phyloP scores from a whole-genome alignment of 2,113 vertebrate genomes.

The Siphamia tubifer region DNA sequence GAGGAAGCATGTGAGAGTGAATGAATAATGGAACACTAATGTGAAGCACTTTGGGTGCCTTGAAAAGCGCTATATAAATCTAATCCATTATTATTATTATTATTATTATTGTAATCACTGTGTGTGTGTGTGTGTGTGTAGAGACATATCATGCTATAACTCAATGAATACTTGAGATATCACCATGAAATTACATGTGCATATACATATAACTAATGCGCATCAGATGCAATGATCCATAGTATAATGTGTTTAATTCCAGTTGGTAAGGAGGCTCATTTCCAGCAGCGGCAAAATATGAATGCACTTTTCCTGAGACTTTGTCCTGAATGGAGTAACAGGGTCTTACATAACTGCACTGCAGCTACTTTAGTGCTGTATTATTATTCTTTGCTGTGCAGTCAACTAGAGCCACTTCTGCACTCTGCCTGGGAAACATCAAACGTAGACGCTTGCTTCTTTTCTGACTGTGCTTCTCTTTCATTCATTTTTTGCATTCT shows the following conservation, averaged over 20 bases:
- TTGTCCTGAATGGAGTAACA: constrained; percentile 17
- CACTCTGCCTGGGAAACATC: neutral
- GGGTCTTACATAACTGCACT: constrained; percentile 45
- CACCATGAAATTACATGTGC: too few relatives aligned
- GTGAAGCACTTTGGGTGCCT: too few relatives aligned
- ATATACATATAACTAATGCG: too few relatives aligned
- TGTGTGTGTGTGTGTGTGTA: too few relatives aligned
- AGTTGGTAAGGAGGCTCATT: neutral
- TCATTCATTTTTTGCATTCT: neutral
- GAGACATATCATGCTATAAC: too few relatives aligned
- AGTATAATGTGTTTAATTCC: neutral
- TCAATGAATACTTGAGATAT: too few relatives aligned
- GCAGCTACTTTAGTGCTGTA: neutral
- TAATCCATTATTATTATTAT: too few relatives aligned
- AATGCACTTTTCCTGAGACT: constrained; percentile 10
- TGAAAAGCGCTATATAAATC: too few relatives aligned
- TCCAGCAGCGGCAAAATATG: neutral
- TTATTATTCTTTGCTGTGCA: constrained; percentile 1
- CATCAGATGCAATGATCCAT: too few relatives aligned
- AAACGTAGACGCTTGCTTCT: neutral
- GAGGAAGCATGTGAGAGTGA: too few relatives aligned
- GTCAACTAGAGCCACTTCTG: neutral
- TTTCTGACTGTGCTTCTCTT: neutral
- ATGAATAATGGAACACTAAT: too few relatives aligned
- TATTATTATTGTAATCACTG: too few relatives aligned